phyloP scores from a whole-genome alignment of 2,797 vertebrate genomes.

The Ptychobarbus kaznakovi region DNA sequence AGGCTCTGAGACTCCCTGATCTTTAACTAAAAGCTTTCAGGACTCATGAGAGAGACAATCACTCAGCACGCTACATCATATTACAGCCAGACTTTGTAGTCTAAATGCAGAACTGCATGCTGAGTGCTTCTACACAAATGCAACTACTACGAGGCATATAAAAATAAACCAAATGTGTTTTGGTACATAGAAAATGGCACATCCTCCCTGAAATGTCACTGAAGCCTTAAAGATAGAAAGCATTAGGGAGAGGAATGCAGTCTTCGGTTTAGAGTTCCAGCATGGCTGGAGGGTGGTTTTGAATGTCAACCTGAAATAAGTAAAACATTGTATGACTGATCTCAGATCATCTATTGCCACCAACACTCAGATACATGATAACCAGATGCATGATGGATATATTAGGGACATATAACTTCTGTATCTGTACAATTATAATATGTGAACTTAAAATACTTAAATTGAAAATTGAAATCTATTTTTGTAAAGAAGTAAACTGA shows the following conservation, averaged over 20 bases:
- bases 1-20: conserved; percentile 16
- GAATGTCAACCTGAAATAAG: conserved; percentile 29
- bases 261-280: background rate
- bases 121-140: background rate
- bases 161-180: background rate
- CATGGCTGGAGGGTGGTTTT: background rate
- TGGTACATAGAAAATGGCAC: conserved; percentile 8
- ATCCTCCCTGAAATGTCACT: conserved; percentile 29
- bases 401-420: background rate
- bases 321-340: conserved; percentile 11
- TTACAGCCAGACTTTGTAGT: conserved; percentile 9
- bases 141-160: background rate
- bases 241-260: background rate
- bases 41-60: conserved; percentile 27
- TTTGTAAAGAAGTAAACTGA: background rate
- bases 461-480: background rate
- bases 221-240: conserved; percentile 16
- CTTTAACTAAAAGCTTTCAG: conserved; percentile 20
- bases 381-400: background rate
- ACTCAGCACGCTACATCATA: background rate
- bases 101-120: background rate
- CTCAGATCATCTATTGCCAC: background rate
- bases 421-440: background rate
- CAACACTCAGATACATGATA: background rate
- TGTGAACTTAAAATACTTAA: background rate